Evolutionary conservation across 2,797 vertebrate genomes (phyloP).

Genomic region (Microcaecilia unicolor): DNA sequence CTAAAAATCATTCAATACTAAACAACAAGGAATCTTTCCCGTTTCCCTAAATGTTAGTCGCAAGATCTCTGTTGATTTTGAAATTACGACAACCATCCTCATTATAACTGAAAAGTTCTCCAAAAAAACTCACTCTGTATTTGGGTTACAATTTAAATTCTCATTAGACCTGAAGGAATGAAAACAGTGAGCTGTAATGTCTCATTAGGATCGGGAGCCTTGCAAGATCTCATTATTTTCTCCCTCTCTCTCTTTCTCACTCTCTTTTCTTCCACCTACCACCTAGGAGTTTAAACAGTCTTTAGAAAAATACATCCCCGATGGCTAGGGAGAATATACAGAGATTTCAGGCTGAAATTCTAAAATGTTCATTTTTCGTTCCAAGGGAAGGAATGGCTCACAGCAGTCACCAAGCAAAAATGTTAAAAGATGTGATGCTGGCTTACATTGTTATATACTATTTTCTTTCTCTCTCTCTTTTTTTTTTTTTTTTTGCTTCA

Average conservation of each 20-base stretch:
- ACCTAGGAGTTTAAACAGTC: constrained; percentile 12
- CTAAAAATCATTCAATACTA: too few relatives aligned
- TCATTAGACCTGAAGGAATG: constrained; percentile 8
- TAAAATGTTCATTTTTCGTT: too few relatives aligned
- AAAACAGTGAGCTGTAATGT: constrained; percentile 15
- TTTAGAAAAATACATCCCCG: constrained; percentile 17
- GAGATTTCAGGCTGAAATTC: background rate
- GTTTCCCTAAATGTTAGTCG: too few relatives aligned
- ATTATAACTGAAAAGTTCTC: constrained; percentile 19
- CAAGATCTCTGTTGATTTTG: too few relatives aligned
- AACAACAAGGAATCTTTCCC: too few relatives aligned
- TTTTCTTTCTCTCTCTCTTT: too few relatives aligned
- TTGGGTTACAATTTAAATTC: constrained; percentile 29
- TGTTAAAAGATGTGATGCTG: too few relatives aligned
- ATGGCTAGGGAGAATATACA: constrained; percentile 12
- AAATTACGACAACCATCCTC: background rate
- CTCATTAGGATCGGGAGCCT: constrained; percentile 12
- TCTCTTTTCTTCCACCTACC: background rate
- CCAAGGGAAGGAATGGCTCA: too few relatives aligned
- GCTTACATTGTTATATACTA: too few relatives aligned
- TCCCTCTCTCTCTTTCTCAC: constrained; percentile 16
- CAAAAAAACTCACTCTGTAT: constrained; percentile 15
- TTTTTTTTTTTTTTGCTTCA: too few relatives aligned
- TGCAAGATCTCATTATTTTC: constrained; percentile 10
- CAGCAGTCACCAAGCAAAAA: too few relatives aligned